Evolutionary conservation across 2,888 invertebrate species (phyloP).

Genomic region (Orthosia gothica): DNA sequence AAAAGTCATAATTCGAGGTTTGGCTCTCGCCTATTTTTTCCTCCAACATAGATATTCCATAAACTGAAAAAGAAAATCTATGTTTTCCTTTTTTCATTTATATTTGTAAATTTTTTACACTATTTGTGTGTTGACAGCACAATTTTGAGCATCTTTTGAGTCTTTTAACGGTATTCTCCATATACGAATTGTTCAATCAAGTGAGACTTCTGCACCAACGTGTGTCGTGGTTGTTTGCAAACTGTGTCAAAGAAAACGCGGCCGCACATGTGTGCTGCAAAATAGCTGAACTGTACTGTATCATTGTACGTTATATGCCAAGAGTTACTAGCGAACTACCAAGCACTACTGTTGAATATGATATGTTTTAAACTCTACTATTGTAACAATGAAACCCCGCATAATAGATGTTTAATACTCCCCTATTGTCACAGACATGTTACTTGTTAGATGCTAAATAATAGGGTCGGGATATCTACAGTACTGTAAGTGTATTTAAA

Average conservation of each 20-base stretch:
- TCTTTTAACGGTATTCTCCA: neutral
- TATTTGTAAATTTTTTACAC: no score
- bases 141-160: no score
- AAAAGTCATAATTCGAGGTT: no score
- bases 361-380: neutral
- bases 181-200: neutral
- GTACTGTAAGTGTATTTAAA: neutral
- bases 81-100: no score
- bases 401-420: neutral
- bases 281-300: conserved; percentile 31
- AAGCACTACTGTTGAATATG: neutral
- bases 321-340: conserved; percentile 2
- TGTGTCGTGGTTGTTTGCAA: neutral
- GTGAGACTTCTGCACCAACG: conserved; percentile 33
- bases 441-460: neutral
- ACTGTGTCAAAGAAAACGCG: conserved; percentile 54
- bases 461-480: neutral
- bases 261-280: conserved; percentile 40
- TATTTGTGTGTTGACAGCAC: no score
- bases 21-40: no score
- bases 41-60: no score
- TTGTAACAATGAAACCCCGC: neutral
- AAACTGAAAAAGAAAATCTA: no score
- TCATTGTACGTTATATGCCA: conserved; percentile 9
- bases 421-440: neutral